Percentiles rank a stretch among this genome's conserved stretches.
Conservation (phyloP, 2,113 vertebrate species). For the Osmerus eperlanus region DNA sequence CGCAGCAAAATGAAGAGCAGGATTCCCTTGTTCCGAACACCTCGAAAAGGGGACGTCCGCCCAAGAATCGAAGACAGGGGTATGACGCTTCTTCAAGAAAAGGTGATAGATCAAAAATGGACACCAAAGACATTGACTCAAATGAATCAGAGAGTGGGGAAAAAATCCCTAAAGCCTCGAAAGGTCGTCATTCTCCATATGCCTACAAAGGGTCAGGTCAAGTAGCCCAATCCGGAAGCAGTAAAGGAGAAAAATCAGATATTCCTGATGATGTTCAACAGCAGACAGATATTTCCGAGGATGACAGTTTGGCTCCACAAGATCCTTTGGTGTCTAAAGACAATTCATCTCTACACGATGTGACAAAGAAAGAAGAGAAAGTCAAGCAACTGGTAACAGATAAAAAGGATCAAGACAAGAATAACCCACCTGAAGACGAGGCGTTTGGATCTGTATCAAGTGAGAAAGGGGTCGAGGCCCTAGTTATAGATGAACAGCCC, state of each 20-base stretch:
- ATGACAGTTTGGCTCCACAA: constrained; percentile 48
- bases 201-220: constrained; percentile 74
- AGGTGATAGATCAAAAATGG: constrained; percentile 71
- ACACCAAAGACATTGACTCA: constrained; percentile 77
- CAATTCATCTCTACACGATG: constrained; percentile 48
- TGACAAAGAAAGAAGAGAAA: constrained; percentile 68
- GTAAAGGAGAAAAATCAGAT: constrained; percentile 75
- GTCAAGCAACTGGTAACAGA: constrained; percentile 57
- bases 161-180: constrained; percentile 69
- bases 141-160: constrained; percentile 78
- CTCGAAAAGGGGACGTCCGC: constrained; percentile 83
- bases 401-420: constrained; percentile 32
- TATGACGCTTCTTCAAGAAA: constrained; percentile 78
- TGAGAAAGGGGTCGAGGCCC: constrained; percentile 46
- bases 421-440: constrained; percentile 52
- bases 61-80: constrained; percentile 81
- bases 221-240: constrained; percentile 43
- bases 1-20: constrained; percentile 58
- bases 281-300: constrained; percentile 60
- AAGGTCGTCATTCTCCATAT: constrained; percentile 62
- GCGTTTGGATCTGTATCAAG: constrained; percentile 59
- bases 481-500: constrained; percentile 69
- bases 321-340: constrained; percentile 56
- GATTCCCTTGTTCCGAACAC: constrained; percentile 70
- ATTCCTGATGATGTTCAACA: constrained; percentile 57